A percentile compares a stretch with the other conserved stretches of the same genome.
phyloP scores from a whole-genome alignment of 2,797 vertebrate genomes.

The Synaphobranchus kaupii region DNA sequence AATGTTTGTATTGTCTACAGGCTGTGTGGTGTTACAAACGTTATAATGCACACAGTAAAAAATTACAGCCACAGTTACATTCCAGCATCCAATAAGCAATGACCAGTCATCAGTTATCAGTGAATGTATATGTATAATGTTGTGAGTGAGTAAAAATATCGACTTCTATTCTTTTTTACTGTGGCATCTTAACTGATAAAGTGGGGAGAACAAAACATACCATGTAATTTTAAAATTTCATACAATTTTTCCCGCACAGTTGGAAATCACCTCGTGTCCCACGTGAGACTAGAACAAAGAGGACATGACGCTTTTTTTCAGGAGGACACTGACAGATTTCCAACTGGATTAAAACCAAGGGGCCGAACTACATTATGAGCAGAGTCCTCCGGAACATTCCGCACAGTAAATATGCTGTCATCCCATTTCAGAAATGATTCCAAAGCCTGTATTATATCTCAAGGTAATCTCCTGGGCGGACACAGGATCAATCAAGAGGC shows the following conservation, averaged over 20 bases:
- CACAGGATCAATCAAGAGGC: slow-evolving; percentile 64
- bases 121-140: neutral
- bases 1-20: neutral
- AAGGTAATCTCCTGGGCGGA: slow-evolving; percentile 43
- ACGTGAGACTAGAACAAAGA: slow-evolving; percentile 16
- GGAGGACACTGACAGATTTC: slow-evolving; percentile 13
- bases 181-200: neutral
- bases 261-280: slow-evolving; percentile 17
- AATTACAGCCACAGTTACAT: neutral
- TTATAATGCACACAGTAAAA: neutral
- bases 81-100: neutral
- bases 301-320: neutral
- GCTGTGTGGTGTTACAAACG: neutral
- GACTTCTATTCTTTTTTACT: neutral
- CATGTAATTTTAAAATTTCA: neutral
- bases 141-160: neutral
- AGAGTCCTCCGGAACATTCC: neutral
- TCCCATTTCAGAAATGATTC: slow-evolving; percentile 38
- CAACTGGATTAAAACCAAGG: neutral
- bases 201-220: neutral
- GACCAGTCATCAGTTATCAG: neutral
- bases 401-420: slow-evolving; percentile 18
- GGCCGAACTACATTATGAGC: neutral
- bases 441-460: slow-evolving; percentile 44
- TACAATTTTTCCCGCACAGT: neutral